Evolutionary conservation across 2,888 invertebrate species (phyloP).

Genomic region (Hetaerina titia): DNA sequence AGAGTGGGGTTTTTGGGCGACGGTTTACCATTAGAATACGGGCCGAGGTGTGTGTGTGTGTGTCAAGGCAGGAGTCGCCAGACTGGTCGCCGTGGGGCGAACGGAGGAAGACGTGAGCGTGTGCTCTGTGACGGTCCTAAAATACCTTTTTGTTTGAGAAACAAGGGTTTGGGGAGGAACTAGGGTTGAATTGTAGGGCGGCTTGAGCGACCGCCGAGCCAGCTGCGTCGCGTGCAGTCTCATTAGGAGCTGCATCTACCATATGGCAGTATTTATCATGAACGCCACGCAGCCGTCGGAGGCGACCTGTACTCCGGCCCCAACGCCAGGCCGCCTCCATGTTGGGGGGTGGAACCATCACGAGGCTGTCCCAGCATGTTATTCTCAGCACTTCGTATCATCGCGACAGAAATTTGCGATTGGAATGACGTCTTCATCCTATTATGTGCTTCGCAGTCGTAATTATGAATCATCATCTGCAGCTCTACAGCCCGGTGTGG

Average conservation of each 20-base stretch:
- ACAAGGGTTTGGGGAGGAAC: conserved; percentile 8
- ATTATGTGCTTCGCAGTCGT: too few relatives aligned
- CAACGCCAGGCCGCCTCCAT: neutral
- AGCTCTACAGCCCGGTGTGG: too few relatives aligned
- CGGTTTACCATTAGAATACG: neutral
- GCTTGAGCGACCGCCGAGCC: neutral
- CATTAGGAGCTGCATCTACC: neutral
- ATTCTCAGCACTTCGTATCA: too few relatives aligned
- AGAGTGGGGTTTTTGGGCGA: too few relatives aligned
- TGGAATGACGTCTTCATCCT: too few relatives aligned
- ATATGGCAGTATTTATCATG: neutral
- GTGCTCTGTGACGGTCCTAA: neutral
- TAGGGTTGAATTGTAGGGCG: neutral
- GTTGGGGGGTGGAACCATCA: neutral
- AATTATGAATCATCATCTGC: too few relatives aligned
- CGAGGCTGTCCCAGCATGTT: neutral
- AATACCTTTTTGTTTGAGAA: conserved; percentile 11
- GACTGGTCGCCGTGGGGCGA: neutral
- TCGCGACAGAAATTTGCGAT: too few relatives aligned
- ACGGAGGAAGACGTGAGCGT: neutral
- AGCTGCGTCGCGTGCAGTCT: conserved; percentile 16
- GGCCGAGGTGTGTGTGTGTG: neutral
- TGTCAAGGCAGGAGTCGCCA: neutral
- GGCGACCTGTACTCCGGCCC: neutral
- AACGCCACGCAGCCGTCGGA: neutral